phyloP scores from a whole-genome alignment of 2,113 vertebrate species.

The Nerophis ophidion region DNA sequence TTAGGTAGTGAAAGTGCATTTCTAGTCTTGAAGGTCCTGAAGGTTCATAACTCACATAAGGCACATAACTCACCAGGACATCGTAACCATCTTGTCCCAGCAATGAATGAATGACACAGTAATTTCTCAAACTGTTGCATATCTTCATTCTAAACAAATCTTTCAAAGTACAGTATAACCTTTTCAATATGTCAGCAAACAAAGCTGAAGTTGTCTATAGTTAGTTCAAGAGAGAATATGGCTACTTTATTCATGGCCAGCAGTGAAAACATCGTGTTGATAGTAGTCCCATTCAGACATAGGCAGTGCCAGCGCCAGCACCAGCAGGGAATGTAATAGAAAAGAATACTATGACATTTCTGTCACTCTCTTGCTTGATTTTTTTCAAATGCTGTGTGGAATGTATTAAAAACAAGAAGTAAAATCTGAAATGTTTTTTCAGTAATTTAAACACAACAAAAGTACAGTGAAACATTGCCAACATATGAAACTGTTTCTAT shows the following conservation, averaged over 20 bases:
- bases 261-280: slow-evolving; percentile 19
- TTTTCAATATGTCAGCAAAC: not conserved
- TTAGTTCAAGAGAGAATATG: slow-evolving; percentile 6
- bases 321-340: slow-evolving; percentile 4
- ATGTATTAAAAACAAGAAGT: slow-evolving; percentile 12
- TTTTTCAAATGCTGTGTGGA: slow-evolving; percentile 9
- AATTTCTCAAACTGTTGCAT: too few species aligned
- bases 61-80: too few species aligned
- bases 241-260: not conserved
- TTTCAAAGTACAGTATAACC: not conserved
- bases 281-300: slow-evolving; percentile 8
- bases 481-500: not conserved
- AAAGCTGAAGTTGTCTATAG: not conserved
- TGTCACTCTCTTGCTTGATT: not conserved
- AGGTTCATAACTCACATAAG: too few species aligned
- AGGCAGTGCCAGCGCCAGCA: slow-evolving; percentile 42
- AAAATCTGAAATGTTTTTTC: not conserved
- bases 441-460: not conserved
- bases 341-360: not conserved
- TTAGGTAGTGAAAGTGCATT: too few species aligned
- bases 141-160: too few species aligned
- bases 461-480: not conserved
- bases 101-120: too few species aligned
- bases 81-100: too few species aligned
- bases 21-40: too few species aligned